phyloP scores from a whole-genome alignment of 1,140 invertebrate species.

The Mylabris phalerata region DNA sequence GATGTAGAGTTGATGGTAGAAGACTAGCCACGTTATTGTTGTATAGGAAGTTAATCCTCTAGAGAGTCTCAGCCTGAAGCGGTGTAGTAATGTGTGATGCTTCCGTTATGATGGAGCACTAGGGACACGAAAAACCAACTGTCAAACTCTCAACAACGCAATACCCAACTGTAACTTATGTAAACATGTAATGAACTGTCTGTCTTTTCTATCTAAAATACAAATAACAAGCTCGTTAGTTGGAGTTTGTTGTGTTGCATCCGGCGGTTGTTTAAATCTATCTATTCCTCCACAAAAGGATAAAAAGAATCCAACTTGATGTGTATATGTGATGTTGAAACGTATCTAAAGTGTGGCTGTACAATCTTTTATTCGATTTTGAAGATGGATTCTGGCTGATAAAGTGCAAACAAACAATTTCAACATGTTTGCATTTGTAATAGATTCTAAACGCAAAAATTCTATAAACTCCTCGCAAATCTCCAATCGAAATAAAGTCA shows the following conservation, averaged over 20 bases:
- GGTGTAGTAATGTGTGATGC: conserved; percentile 15
- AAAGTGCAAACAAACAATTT: no score
- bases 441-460: no score
- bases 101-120: conserved; percentile 12
- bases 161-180: conserved; percentile 6
- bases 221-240: conserved; percentile 12
- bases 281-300: no score
- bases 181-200: conserved; percentile 11
- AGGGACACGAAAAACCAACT: conserved; percentile 10
- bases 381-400: no score
- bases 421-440: no score
- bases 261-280: conserved; percentile 3
- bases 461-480: background rate
- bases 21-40: no score
- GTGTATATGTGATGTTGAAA: no score
- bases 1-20: no score
- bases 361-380: no score
- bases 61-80: conserved; percentile 11
- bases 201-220: conserved; percentile 5
- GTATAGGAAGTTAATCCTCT: background rate
- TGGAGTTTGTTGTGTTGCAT: conserved; percentile 7
- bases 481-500: conserved; percentile 8
- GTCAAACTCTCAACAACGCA: conserved; percentile 4
- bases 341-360: no score
- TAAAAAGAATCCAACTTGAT: no score